phyloP scores from a whole-genome alignment of 2,113 vertebrate genomes.

The Ifrita kowaldi region DNA sequence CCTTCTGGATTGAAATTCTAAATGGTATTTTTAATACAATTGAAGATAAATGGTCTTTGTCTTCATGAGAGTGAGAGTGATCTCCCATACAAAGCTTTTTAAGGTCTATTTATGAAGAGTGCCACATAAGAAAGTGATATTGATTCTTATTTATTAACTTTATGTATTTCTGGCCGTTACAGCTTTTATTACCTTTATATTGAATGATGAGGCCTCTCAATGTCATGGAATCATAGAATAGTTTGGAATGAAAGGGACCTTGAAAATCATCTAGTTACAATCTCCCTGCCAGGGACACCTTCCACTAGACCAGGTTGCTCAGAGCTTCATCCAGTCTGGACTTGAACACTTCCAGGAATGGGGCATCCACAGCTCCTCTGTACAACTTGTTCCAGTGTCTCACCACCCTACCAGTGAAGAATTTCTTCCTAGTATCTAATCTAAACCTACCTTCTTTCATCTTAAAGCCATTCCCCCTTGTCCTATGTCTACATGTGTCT shows the following conservation, averaged over 20 bases:
- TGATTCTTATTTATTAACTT: slow-evolving; percentile 8
- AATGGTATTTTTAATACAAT: not conserved
- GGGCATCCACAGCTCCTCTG: not conserved
- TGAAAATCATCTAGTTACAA: not conserved
- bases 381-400: not conserved
- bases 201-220: not conserved
- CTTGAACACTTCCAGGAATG: not conserved
- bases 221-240: not conserved
- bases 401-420: not conserved
- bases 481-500: not conserved
- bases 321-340: not conserved
- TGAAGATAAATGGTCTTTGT: not conserved
- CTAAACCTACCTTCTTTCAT: not conserved
- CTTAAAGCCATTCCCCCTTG: not conserved
- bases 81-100: not conserved
- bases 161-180: not conserved
- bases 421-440: not conserved
- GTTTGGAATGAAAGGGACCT: not conserved
- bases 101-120: not conserved
- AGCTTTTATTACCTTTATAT: not conserved
- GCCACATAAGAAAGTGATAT: not conserved
- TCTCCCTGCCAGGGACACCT: not conserved
- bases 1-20: not conserved
- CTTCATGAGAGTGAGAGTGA: not conserved
- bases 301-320: not conserved